A percentile compares a stretch with the other conserved stretches of the same genome.
These are phyloP conservation scores for Nomada hirtipes DNA, from an alignment of 2,888 invertebrate species.

Conservation along the genomic window DNA sequence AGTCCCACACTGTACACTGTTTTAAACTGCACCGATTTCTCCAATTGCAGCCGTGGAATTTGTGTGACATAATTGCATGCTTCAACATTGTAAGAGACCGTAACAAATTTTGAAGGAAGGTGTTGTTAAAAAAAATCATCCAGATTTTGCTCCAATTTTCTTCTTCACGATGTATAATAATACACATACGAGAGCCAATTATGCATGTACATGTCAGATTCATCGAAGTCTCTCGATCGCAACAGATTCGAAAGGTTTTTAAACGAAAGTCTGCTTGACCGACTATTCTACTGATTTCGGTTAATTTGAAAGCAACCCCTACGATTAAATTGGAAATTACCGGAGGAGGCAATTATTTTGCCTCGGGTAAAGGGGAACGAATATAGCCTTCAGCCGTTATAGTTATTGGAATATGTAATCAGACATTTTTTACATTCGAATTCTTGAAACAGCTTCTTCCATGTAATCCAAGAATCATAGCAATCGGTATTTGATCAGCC, in stretches of 20 bases:
- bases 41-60: not conserved
- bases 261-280: not conserved
- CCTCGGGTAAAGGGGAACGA: not conserved
- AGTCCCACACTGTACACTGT: no score
- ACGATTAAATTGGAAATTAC: slow-evolving; percentile 21
- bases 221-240: not conserved
- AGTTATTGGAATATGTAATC: not conserved
- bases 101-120: no score
- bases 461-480: no score
- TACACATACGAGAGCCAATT: not conserved
- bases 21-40: no score
- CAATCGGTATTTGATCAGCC: no score
- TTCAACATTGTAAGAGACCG: not conserved
- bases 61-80: not conserved
- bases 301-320: slow-evolving; percentile 9
- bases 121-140: not conserved
- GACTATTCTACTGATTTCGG: not conserved
- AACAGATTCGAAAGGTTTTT: not conserved
- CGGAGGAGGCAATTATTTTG: slow-evolving; percentile 15
- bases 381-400: not conserved
- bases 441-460: not conserved
- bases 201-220: not conserved
- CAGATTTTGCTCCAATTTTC: not conserved
- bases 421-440: not conserved
- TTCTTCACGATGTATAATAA: not conserved